Conservation (phyloP, 1,140 invertebrate genomes). For the Zelostemma sp. region DNA sequence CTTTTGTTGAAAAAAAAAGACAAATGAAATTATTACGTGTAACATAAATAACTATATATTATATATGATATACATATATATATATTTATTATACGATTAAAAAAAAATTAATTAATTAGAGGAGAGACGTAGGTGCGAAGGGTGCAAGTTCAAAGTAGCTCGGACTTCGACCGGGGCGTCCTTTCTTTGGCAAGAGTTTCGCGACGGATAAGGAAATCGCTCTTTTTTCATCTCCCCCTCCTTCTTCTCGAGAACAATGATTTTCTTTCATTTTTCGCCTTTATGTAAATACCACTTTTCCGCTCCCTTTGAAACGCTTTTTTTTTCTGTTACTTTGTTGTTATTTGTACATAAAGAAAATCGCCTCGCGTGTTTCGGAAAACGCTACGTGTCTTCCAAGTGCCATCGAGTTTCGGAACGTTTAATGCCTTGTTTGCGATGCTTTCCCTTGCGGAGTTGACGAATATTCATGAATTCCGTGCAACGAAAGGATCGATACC, state of each 20-base stretch:
- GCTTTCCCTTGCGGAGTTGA: conserved; percentile 29
- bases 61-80: conserved; percentile 61
- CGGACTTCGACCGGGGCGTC: conserved; percentile 51
- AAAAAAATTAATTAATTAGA: conserved; percentile 57
- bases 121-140: conserved; percentile 52
- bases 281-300: conserved; percentile 20
- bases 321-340: conserved; percentile 10
- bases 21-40: conserved; percentile 63
- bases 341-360: conserved; percentile 29
- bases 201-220: conserved; percentile 22
- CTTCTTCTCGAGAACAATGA: not conserved
- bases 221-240: conserved; percentile 1
- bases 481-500: conserved; percentile 32
- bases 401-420: conserved; percentile 23
- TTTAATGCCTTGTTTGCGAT: conserved; percentile 21
- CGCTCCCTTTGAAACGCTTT: conserved; percentile 1
- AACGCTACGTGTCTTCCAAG: conserved; percentile 27
- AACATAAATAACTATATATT: conserved; percentile 66
- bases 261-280: not conserved
- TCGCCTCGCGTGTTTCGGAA: conserved; percentile 21
- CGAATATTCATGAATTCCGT: conserved; percentile 37
- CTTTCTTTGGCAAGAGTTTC: conserved; percentile 34
- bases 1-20: conserved; percentile 47
- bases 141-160: conserved; percentile 51
- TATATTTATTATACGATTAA: conserved; percentile 67